These are phyloP conservation scores for Mechanitis mazaeus DNA, from an alignment of 2,888 invertebrate genomes.

Conservation along the genomic window DNA sequence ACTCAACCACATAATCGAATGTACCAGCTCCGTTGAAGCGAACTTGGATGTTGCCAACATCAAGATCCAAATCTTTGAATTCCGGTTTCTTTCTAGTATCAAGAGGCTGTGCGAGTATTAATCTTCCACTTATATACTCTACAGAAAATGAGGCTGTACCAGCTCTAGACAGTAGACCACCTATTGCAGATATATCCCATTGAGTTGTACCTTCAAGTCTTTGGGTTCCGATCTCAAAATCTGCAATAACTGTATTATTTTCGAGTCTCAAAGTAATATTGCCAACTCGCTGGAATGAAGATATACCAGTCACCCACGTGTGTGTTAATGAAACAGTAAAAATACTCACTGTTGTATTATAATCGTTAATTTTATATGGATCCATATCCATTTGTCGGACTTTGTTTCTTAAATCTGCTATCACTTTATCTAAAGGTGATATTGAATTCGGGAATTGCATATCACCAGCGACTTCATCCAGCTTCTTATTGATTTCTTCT, in stretches of 20 bases:
- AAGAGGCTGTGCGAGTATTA: constrained; percentile 84
- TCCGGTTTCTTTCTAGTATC: constrained; percentile 84
- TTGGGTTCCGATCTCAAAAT: constrained; percentile 87
- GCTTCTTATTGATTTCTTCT: constrained; percentile 83
- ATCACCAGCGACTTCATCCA: constrained; percentile 80
- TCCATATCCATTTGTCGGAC: constrained; percentile 82
- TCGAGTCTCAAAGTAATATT: constrained; percentile 84
- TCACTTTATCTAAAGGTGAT: constrained; percentile 88
- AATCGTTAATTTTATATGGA: constrained; percentile 84
- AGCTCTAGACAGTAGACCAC: constrained; percentile 81
- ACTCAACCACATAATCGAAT: constrained; percentile 88
- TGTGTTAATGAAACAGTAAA: constrained; percentile 82
- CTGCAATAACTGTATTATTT: constrained; percentile 81
- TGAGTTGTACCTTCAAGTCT: constrained; percentile 85
- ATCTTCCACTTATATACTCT: constrained; percentile 84
- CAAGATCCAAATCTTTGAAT: constrained; percentile 85
- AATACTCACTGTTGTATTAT: constrained; percentile 82
- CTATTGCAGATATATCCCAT: constrained; percentile 84
- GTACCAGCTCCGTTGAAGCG: constrained; percentile 92
- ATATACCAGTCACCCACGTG: constrained; percentile 87
- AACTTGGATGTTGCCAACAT: constrained; percentile 89
- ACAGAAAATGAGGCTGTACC: constrained; percentile 86
- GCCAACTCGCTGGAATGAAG: constrained; percentile 88
- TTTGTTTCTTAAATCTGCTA: constrained; percentile 83
- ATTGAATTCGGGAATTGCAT: constrained; percentile 90